Conservation (phyloP, 92 coral and sea anemone species). For the Heliopora coerulea region DNA sequence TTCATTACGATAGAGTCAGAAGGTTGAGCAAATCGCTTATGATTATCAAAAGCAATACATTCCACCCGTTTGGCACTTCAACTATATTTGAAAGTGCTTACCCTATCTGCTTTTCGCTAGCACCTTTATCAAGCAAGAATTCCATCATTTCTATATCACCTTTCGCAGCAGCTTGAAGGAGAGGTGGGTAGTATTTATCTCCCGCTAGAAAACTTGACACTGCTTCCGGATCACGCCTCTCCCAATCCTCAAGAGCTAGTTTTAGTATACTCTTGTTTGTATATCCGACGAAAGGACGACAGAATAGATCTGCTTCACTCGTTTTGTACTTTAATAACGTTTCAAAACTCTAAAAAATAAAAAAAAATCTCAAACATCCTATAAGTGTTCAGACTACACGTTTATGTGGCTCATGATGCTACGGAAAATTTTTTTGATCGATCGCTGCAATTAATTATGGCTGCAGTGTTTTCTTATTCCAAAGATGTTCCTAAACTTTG, state of each 20-base stretch:
- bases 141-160: not conserved
- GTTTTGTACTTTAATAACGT: not conserved
- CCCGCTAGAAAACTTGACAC: not conserved
- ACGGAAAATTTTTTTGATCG: too few relatives aligned
- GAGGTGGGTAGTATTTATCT: not conserved
- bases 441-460: too few relatives aligned
- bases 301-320: not conserved
- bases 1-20: too few relatives aligned
- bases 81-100: not conserved
- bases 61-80: too few relatives aligned
- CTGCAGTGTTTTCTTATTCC: too few relatives aligned
- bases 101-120: not conserved
- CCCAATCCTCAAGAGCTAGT: not conserved
- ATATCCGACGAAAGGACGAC: not conserved
- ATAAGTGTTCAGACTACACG: too few relatives aligned
- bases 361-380: too few relatives aligned
- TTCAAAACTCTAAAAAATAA: slow-evolving; percentile 4
- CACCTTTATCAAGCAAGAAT: not conserved
- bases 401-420: too few relatives aligned
- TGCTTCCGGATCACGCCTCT: not conserved
- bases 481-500: too few relatives aligned
- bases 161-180: not conserved
- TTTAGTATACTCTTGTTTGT: not conserved
- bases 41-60: too few relatives aligned
- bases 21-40: too few relatives aligned